phyloP scores from a whole-genome alignment of 1,140 invertebrate species.

The Zaprionus davidi region DNA sequence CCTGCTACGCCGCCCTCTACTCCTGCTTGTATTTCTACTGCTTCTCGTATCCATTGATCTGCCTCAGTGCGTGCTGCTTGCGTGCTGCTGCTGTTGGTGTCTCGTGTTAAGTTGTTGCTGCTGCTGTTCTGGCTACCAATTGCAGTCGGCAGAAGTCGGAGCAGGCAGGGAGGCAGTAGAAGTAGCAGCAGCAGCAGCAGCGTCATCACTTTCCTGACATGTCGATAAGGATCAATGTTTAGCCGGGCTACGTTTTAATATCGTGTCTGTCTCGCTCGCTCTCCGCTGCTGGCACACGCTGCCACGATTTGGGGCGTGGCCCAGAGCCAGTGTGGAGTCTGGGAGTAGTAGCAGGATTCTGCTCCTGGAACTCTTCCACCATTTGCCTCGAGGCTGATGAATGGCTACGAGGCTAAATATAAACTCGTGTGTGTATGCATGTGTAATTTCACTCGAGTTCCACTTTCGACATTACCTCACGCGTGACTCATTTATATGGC shows the following conservation, averaged over 20 bases:
- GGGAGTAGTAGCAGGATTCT: not conserved
- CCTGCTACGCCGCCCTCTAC: not conserved
- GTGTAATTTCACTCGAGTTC: slow-evolving; percentile 11
- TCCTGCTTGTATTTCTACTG: not conserved
- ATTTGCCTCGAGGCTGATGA: slow-evolving; percentile 25
- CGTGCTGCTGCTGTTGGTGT: slow-evolving; percentile 44
- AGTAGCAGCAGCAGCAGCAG: slow-evolving; percentile 13
- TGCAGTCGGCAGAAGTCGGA: slow-evolving; percentile 26
- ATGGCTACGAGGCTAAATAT: slow-evolving; percentile 11
- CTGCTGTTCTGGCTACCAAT: slow-evolving; percentile 73
- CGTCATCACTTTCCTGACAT: slow-evolving; percentile 46
- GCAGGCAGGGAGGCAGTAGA: slow-evolving; percentile 19
- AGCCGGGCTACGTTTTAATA: slow-evolving; percentile 73
- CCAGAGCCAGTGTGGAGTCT: slow-evolving; percentile 15
- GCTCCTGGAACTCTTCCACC: slow-evolving; percentile 15
- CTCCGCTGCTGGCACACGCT: slow-evolving; percentile 47
- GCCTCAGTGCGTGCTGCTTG: slow-evolving; percentile 25
- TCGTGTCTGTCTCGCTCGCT: slow-evolving; percentile 27
- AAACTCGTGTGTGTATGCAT: not conserved
- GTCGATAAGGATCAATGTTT: slow-evolving; percentile 82
- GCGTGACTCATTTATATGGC: slow-evolving; percentile 43
- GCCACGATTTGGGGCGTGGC: slow-evolving; percentile 74
- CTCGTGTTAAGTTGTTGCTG: slow-evolving; percentile 76
- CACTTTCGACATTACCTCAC: not conserved
- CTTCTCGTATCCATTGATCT: slow-evolving; percentile 21